Base-by-base conservation (phyloP, 2,113 vertebrate species). In the Bothrops jararaca region DNA sequence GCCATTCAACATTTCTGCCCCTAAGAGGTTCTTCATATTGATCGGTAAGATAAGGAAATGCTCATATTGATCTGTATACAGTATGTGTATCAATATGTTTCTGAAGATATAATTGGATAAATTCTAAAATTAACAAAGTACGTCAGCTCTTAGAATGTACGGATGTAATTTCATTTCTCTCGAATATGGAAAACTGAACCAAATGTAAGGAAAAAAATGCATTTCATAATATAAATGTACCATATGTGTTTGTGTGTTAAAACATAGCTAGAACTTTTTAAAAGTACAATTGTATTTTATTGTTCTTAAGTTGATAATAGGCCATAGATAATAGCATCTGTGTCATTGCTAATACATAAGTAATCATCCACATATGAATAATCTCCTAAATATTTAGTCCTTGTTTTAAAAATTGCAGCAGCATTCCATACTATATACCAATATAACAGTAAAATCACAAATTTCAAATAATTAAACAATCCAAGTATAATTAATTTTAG, bases 381-480 rank as follows among this genome's bases (percentile, higher is more conserved):
- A 39, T 42, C 2, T 86, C 9, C 42, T 69, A 56, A 5, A 58
- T 89, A 93, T 42, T 42, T 56, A 93, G 24, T 45, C 69, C 4
- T n/a, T 86, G 20, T 85, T 69, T 50, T n/a, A 64, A 69, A 42
- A 85, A 90, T 12, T 18, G 88, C 24, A 92, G 5, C 9, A 64
- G 23, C 60, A 86, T 52, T n/a, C 26, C 87, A 60, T 23, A 50
- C 26, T 24, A 74, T 20, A 80, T 48, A 74, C 18, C 15, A 88
- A 60, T 53, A 53, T 58, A 86, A 86, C 42, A 42, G 20, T 53
- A 34, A 93, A 58, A 26, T 85, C 53, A 90, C 13, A 60, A 7
- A 90, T 85, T 92, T 85, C n/a, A 92, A 8, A 50, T 10, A 74
- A 92, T 57, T 92, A 89, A 92, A 69, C 12, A 69, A 26, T 42